Evolutionary conservation across 2,888 invertebrate species (phyloP).

Genomic region (Reticulitermes lucifugus): DNA sequence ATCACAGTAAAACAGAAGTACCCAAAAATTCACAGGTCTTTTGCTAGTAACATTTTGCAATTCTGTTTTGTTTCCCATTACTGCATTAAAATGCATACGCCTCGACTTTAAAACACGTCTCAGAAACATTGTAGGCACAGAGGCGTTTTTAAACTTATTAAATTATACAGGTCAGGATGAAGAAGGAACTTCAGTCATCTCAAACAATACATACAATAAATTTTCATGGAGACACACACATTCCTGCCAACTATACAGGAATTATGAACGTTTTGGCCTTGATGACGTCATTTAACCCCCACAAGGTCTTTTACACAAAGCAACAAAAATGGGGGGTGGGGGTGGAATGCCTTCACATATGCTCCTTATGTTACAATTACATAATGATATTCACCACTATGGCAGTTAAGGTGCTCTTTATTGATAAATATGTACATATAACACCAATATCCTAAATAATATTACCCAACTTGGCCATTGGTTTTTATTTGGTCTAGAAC

Average conservation of each 20-base stretch:
- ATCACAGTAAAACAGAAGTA: neutral
- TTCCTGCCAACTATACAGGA: neutral
- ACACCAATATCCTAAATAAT: no score
- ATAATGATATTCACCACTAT: no score
- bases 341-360: neutral
- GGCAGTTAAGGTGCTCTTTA: no score
- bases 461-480: no score
- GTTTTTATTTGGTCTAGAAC: neutral
- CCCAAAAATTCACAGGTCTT: neutral
- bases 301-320: neutral
- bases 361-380: neutral
- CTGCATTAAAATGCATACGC: no score
- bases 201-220: neutral
- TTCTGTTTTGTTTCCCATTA: neutral
- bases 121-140: no score
- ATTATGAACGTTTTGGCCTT: neutral
- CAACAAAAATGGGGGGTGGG: neutral
- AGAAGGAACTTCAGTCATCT: no score
- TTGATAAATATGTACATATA: no score
- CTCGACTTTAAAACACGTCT: no score
- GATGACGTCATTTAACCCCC: neutral
- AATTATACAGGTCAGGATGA: no score
- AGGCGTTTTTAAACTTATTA: no score
- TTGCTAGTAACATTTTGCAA: neutral
- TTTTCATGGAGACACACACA: neutral